A percentile compares a stretch with the other conserved stretches of the same genome.
These are phyloP conservation scores for Patella caerulea DNA, from an alignment of 2,888 invertebrate species.

Conservation along the genomic window DNA sequence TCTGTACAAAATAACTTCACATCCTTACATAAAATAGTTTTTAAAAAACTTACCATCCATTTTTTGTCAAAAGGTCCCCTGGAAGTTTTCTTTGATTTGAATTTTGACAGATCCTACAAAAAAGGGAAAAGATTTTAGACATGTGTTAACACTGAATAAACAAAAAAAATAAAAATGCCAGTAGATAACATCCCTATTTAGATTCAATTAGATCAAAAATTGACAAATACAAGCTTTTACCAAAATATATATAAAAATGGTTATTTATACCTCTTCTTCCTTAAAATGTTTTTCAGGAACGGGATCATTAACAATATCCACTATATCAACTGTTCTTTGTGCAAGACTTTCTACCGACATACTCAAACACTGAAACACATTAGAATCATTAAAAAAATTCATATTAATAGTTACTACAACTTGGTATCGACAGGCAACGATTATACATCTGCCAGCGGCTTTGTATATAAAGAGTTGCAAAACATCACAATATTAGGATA, in stretches of 20 bases:
- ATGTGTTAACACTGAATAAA: background rate
- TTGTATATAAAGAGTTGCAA: too few species aligned
- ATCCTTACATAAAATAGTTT: constrained; percentile 39
- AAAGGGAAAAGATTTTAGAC: background rate
- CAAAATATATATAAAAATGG: background rate
- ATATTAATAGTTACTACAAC: background rate
- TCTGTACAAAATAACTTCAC: too few species aligned
- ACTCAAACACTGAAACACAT: constrained; percentile 43
- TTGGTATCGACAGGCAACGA: background rate
- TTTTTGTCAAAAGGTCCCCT: constrained; percentile 88
- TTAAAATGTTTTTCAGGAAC: constrained; percentile 89
- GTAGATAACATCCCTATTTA: background rate
- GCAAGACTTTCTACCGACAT: constrained; percentile 80
- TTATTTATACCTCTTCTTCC: constrained; percentile 79
- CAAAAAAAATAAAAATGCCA: background rate
- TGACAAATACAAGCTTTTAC: constrained; percentile 3
- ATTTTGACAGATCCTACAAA: constrained; percentile 82
- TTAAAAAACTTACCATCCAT: constrained; percentile 76
- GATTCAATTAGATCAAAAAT: background rate
- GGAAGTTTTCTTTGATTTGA: constrained; percentile 85
- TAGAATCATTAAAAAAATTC: background rate
- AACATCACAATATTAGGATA: too few species aligned
- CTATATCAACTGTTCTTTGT: constrained; percentile 81
- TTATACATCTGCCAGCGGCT: too few species aligned
- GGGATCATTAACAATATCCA: constrained; percentile 92